Percentiles rank a stretch among this genome's conserved stretches.
phyloP scores from a whole-genome alignment of 2,113 vertebrate species.

The Apodemus speciosus region DNA sequence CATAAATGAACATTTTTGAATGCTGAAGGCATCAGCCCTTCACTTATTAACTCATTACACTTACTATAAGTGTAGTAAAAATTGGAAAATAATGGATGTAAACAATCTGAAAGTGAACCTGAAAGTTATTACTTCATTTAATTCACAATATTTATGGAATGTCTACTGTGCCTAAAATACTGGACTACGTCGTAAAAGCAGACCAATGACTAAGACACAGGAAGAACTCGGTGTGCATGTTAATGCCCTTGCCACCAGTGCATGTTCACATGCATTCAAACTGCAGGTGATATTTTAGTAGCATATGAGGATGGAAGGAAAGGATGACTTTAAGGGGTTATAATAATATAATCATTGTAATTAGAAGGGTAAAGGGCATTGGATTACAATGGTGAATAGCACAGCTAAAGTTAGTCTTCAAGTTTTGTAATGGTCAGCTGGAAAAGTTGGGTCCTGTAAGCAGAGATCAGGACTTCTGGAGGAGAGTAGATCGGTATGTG shows the following conservation, averaged over 20 bases:
- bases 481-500: neutral
- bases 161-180: neutral
- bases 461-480: neutral
- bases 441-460: neutral
- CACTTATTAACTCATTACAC: neutral
- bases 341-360: neutral
- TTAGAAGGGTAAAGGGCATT: neutral
- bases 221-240: no score
- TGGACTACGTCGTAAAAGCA: neutral
- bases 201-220: neutral
- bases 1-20: neutral
- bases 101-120: neutral
- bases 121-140: neutral
- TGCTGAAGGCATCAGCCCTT: neutral
- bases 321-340: neutral
- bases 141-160: neutral
- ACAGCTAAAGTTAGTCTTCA: neutral
- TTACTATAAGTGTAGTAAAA: neutral
- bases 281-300: neutral
- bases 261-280: rapidly evolving
- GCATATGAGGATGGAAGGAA: neutral
- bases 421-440: neutral
- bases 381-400: neutral
- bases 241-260: neutral
- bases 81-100: neutral